Percentiles rank a stretch among this genome's conserved stretches.
These are phyloP conservation scores for Cryptosula pallasiana DNA, from an alignment of 2,888 invertebrate genomes.

Conservation along the genomic window DNA sequence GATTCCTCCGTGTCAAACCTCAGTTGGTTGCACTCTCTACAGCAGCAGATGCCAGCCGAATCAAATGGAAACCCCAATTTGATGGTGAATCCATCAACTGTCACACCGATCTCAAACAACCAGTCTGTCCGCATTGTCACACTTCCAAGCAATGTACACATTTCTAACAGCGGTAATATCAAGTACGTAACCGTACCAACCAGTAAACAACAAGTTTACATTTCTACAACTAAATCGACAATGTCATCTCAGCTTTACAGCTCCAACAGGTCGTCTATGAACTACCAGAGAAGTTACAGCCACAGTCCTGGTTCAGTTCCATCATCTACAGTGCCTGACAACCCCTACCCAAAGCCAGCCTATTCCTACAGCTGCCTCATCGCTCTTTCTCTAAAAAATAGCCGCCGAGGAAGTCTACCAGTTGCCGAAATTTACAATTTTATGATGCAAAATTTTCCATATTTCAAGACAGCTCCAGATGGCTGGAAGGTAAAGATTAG, in stretches of 20 bases:
- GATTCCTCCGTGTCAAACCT: slow-evolving; percentile 24
- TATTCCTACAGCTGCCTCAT: slow-evolving; percentile 97
- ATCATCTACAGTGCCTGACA: slow-evolving; percentile 31
- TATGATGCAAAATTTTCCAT: slow-evolving; percentile 98
- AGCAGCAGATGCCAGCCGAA: slow-evolving; percentile 24
- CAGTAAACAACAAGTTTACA: slow-evolving; percentile 16
- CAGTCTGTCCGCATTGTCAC: slow-evolving; percentile 7
- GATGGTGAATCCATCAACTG: slow-evolving; percentile 23
- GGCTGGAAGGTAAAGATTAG: slow-evolving; percentile 73
- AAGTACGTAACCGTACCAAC: slow-evolving; percentile 19
- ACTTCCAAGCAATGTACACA: slow-evolving; percentile 8
- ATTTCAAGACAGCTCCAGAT: slow-evolving; percentile 94
- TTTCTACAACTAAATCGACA: slow-evolving; percentile 13
- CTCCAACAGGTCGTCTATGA: neutral
- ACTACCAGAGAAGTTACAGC: slow-evolving; percentile 10
- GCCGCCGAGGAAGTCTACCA: slow-evolving; percentile 84
- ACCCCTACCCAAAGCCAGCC: slow-evolving; percentile 81
- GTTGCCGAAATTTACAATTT: slow-evolving; percentile 98
- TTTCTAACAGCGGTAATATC: slow-evolving; percentile 19
- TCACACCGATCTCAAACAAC: slow-evolving; percentile 14
- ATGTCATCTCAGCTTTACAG: slow-evolving; percentile 17
- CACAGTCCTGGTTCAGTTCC: slow-evolving; percentile 8
- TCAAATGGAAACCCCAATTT: slow-evolving; percentile 24
- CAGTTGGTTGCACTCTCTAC: slow-evolving; percentile 24
- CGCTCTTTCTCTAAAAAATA: slow-evolving; percentile 95